These are phyloP conservation scores for Thaumetopoea pityocampa DNA, from an alignment of 1,140 invertebrate genomes.

Conservation along the genomic window DNA sequence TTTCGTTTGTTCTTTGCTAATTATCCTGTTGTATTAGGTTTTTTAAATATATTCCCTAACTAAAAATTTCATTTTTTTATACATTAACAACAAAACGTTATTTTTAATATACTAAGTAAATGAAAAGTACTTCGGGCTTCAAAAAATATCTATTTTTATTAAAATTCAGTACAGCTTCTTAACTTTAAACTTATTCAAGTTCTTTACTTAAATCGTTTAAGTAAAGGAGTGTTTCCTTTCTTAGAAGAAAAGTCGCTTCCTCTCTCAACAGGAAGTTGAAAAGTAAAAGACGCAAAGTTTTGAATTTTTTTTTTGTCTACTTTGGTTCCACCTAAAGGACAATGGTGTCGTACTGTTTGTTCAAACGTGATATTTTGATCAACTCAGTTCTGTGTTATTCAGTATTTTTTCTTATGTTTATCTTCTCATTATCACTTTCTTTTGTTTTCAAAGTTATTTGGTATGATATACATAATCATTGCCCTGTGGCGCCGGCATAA, in stretches of 20 bases:
- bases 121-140: no score
- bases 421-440: constrained; percentile 5
- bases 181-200: constrained; percentile 24
- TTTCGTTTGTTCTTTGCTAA: no score
- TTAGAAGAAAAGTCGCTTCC: constrained; percentile 17
- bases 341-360: constrained; percentile 4
- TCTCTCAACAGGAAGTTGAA: constrained; percentile 24
- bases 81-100: no score
- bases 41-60: no score
- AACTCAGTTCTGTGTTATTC: constrained; percentile 3
- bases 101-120: no score
- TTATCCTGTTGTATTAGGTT: no score
- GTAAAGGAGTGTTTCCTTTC: constrained; percentile 30
- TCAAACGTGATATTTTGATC: constrained; percentile 14
- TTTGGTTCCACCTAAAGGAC: constrained; percentile 7
- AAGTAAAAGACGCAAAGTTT: constrained; percentile 23
- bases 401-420: constrained; percentile 2
- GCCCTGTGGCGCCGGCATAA: no score
- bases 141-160: no score
- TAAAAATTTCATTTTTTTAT: no score
- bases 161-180: constrained; percentile 22
- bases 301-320: constrained; percentile 13
- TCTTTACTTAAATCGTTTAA: constrained; percentile 33
- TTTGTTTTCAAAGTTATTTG: no score
- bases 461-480: no score